Conservation (phyloP, 1,140 invertebrate genomes). For the Sarcophaga peregrina region DNA sequence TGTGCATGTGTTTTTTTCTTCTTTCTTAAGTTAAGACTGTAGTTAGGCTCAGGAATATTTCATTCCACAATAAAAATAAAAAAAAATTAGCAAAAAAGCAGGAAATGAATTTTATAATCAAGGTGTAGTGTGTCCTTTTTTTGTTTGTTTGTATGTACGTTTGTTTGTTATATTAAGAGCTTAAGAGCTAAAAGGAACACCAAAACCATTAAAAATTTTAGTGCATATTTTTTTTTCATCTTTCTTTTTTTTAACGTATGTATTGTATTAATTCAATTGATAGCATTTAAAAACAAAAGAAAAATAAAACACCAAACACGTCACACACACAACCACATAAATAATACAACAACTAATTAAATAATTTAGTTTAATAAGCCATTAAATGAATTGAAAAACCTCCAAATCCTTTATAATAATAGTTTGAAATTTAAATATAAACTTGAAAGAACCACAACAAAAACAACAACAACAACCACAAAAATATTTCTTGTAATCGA, state of each 20-base stretch:
- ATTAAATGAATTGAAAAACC: not conserved
- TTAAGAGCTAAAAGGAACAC: not conserved
- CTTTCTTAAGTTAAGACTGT: not conserved
- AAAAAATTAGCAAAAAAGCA: not conserved
- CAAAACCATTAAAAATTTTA: not conserved
- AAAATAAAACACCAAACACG: too few species aligned
- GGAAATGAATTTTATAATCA: too few species aligned
- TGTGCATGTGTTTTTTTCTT: not conserved
- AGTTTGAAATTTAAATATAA: too few species aligned
- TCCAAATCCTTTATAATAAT: too few species aligned
- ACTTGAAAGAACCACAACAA: too few species aligned
- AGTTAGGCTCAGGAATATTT: conserved; percentile 24
- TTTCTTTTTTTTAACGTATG: not conserved
- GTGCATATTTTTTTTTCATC: not conserved
- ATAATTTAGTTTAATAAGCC: not conserved
- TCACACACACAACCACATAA: not conserved
- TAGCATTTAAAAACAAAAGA: not conserved
- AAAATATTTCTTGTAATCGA: not conserved
- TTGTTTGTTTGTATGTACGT: too few species aligned
- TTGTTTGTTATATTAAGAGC: not conserved
- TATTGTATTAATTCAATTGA: conserved; percentile 9
- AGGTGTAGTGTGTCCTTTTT: too few species aligned
- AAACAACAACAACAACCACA: too few species aligned
- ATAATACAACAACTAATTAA: not conserved
- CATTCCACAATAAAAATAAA: conserved; percentile 21